Evolutionary conservation across 1,140 invertebrate genomes (phyloP), one percentile per base, ranked within the genome.

Genomic region (Leptopilina boulardi): DNA sequence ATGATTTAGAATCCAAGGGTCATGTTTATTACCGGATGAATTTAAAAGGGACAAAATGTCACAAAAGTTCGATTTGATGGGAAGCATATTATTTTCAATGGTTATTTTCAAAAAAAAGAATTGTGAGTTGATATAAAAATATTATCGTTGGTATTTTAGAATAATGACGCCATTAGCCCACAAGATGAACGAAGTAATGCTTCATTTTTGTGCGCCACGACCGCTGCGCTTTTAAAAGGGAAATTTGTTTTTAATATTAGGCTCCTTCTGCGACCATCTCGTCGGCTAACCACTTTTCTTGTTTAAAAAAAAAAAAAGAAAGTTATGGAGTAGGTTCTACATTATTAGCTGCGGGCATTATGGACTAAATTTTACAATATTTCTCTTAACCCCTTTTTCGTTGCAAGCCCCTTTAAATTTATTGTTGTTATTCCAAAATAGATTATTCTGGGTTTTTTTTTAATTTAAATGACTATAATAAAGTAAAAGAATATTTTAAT

Each of bases 141-240:
- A 88, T 82, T 87, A 88, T 87, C 88, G 87, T 80, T n/a, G 84
- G 87, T 88, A 86, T 89, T 88, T 86, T 87, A 87, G 84, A 89
- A 88, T 90, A 90, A 89, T 85, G 87, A 89, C 81, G 83, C 87
- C 87, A 89, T 89, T 88, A 90, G 86, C 84, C 77, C 84, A 83
- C 79, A 84, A 83, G 85, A 86, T 84, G 83, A 84, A 85, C 80
- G 82, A 82, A 84, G 87, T 83, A 88, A 87, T 88, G 85, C 80
- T 78, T 85, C 82, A 86, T 84, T 84, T 85, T 86, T 85, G 78
- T 83, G 76, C 70, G 75, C 71, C 23, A 73, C 56, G 44, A n/a
- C 51, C 4, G 70, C 76, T 75, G 77, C 80, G n/a, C n/a, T n/a
- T 83, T 85, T 84, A 85, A 85, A 84, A 81, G 83, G 84, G 77